Base-by-base conservation (phyloP, 2,888 invertebrate genomes). In the Orthosia incerta region DNA sequence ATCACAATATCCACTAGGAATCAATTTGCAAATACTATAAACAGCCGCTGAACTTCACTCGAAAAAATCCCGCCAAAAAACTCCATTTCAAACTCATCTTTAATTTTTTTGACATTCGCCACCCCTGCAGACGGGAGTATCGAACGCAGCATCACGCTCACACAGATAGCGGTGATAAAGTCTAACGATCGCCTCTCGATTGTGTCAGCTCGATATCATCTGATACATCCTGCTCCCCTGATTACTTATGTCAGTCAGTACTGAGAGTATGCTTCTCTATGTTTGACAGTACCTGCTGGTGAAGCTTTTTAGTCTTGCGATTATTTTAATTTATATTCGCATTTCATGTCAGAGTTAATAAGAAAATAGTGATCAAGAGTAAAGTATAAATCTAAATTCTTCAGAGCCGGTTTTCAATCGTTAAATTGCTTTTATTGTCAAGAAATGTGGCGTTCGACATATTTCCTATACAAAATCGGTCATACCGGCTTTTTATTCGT, bases 141-240 rank as follows among this genome's bases (percentile, higher is more conserved):
- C 86, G 80, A 77, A 83, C 81, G 83, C 80, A 79, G 82, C 80
- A 85, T 87, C 86, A 73, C 69, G 73, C 71, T 79, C 83, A 77
- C 82, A 82, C 74, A 83, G 83, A 85, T 87, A 86, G 83, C 80
- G 68, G 69, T 83, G 85, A 84, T 86, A 86, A 83, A 83, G 73
- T 75, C 76, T 80, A 79, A 79, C 61, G 84, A 87, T 86, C 59
- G 78, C 79, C 71, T 61, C 81, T 83, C 69, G 85, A 86, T 87
- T 83, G 82, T 87, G 82, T 86, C 86, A 87, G 61, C 76, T 74
- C 74, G 82, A 80, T 81, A 85, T 80, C 83, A 75, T 79, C 55
- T 56, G 65, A 79, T 74, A 74, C 71, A 70, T 85, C 81, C 83
- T 85, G 85, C 61, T 62, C 59, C 39, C 70, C 75, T 82, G 78